Conservation (phyloP, 2,797 vertebrate species). For the Dallia pectoralis region DNA sequence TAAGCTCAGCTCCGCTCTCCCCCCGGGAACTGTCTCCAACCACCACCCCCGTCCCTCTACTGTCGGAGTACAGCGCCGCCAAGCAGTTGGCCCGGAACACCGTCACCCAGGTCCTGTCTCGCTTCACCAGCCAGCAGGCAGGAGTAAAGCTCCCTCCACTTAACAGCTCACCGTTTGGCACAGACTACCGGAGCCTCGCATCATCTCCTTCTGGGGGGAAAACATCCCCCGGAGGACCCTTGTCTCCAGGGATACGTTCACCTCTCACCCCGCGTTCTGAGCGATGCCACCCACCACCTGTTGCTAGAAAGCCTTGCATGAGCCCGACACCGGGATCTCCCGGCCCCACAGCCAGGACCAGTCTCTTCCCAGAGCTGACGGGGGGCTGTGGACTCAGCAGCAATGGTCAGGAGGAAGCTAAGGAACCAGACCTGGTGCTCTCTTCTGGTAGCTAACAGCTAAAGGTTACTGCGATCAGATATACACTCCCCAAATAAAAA, state of each 20-base stretch:
- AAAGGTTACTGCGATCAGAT: neutral
- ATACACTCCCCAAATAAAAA: neutral
- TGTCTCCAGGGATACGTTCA: slow-evolving; percentile 88
- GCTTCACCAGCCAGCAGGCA: slow-evolving; percentile 93
- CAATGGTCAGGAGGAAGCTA: slow-evolving; percentile 78
- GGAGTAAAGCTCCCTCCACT: slow-evolving; percentile 80
- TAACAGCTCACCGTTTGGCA: slow-evolving; percentile 95
- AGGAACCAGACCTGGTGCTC: slow-evolving; percentile 87
- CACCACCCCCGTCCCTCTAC: slow-evolving; percentile 75
- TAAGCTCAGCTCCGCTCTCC: slow-evolving; percentile 81
- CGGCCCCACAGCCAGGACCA: slow-evolving; percentile 65
- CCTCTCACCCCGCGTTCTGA: slow-evolving; percentile 88
- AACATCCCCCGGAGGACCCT: slow-evolving; percentile 70
- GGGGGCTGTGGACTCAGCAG: slow-evolving; percentile 80
- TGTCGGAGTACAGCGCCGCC: slow-evolving; percentile 83
- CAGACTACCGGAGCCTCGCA: slow-evolving; percentile 90
- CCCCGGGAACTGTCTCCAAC: slow-evolving; percentile 92
- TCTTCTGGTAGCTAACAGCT: slow-evolving; percentile 85
- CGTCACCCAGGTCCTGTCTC: slow-evolving; percentile 96
- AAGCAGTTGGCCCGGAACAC: slow-evolving; percentile 98
- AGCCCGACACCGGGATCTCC: slow-evolving; percentile 84
- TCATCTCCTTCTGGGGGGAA: slow-evolving; percentile 72
- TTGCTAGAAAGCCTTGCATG: slow-evolving; percentile 89
- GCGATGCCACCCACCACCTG: slow-evolving; percentile 83
- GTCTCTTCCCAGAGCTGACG: slow-evolving; percentile 79